A percentile compares a stretch with the other conserved stretches of the same genome.
Evolutionary conservation across 2,113 vertebrate genomes (phyloP).

Genomic region (Nestor notabilis): DNA sequence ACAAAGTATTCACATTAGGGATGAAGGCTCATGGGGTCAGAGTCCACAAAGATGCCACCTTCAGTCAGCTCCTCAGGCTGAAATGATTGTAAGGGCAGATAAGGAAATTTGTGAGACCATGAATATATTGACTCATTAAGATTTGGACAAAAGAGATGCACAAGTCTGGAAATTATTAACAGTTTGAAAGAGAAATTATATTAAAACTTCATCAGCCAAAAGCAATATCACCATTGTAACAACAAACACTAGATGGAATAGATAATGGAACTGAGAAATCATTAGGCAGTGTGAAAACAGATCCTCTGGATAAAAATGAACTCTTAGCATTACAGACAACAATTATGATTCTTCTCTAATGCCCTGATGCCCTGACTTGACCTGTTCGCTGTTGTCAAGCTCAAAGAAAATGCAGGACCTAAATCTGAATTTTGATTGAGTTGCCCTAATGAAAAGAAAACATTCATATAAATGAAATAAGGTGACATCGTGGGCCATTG

Average conservation of each 20-base stretch:
- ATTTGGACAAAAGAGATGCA: not conserved
- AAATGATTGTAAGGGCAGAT: not conserved
- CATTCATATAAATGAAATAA: not conserved
- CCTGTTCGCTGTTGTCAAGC: not conserved
- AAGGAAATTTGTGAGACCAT: not conserved
- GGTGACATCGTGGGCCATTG: not conserved
- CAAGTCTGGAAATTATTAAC: not conserved
- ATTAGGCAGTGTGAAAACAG: constrained; percentile 30
- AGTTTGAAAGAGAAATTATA: not conserved
- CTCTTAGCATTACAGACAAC: not conserved
- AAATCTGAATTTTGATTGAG: constrained; percentile 23
- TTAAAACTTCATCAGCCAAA: not conserved
- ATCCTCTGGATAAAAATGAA: not conserved
- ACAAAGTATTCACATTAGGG: not conserved
- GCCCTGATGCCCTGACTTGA: not conserved
- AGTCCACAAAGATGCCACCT: not conserved
- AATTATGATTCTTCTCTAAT: not conserved
- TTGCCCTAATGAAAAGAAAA: not conserved
- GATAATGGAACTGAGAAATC: constrained; percentile 30
- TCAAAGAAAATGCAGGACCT: not conserved
- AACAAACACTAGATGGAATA: not conserved
- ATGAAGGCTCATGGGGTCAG: not conserved
- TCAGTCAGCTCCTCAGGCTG: not conserved
- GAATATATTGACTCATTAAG: not conserved
- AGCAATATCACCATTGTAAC: not conserved